These are phyloP conservation scores for Lutjanus erythropterus DNA, from an alignment of 2,113 vertebrate genomes.

Conservation along the genomic window DNA sequence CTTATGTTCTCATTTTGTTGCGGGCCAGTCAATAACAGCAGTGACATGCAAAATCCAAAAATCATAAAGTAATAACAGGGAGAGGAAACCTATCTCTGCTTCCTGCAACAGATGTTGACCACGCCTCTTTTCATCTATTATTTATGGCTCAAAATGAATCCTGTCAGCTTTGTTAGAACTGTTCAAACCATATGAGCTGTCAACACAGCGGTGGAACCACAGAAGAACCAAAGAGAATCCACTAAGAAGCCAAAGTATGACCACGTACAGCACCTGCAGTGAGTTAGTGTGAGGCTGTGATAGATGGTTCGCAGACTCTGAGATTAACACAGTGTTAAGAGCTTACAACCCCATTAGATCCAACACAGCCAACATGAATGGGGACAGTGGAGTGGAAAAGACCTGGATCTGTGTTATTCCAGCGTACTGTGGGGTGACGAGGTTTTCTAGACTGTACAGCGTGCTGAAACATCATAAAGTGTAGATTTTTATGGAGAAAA, in stretches of 20 bases:
- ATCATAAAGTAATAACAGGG: background rate
- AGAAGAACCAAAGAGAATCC: background rate
- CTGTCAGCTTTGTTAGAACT: background rate
- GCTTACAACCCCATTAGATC: constrained; percentile 45
- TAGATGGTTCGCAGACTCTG: background rate
- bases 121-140: constrained; percentile 17
- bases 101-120: constrained; percentile 15
- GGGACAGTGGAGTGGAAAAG: constrained; percentile 41
- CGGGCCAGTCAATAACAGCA: background rate
- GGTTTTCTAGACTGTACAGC: background rate
- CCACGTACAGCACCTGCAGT: background rate
- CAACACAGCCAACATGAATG: constrained; percentile 55
- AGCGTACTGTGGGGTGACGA: constrained; percentile 5
- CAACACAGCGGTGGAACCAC: background rate
- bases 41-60: background rate
- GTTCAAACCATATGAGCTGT: background rate
- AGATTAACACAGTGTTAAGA: constrained; percentile 48
- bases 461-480: background rate
- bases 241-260: background rate
- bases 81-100: background rate
- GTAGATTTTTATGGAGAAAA: constrained; percentile 12
- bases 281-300: background rate
- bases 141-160: constrained; percentile 18
- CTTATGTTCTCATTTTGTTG: background rate
- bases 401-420: constrained; percentile 34